Evolutionary conservation across 1,140 invertebrate genomes (phyloP), one percentile per base, ranked within the genome.

Genomic region (Bombus polaris): DNA sequence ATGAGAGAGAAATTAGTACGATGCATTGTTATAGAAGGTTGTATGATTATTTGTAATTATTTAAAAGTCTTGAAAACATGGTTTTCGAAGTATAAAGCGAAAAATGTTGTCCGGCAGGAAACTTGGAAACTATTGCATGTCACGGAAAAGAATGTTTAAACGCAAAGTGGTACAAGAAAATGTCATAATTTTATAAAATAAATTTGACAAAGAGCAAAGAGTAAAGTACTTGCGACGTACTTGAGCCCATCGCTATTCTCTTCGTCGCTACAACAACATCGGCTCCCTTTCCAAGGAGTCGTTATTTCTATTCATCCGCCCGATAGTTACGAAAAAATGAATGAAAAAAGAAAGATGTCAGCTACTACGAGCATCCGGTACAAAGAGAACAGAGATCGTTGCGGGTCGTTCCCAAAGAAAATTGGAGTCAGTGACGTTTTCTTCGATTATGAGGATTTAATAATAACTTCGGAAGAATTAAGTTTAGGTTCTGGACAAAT

Each of bases 281-380:
- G 32, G 37, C 37, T 22, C 71, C 42, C 28, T 35, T 15, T 35
- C 25, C 12, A 28, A n/a, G 39, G 12, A 15, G 10, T 18, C 66
- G 83, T 79, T 70, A 80, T 79, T 84, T 84, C 75, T 72, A 79
- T 78, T 84, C 75, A 78, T 78, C 59, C 59, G 75, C 2, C 13
- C 28, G 39, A 28, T 28, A n/a, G 15, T n/a, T 13, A n/a, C 15
- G 28, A 6, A 22, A 18, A 66, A 18, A 18, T 18, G n/a, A 66
- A 32, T 13, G 62, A 32, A 32, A 75, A 25, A 42, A 18, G 35
- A 2, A 18, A 32, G 28, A 42, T 53, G 42, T 32, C 72, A n/a
- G 42, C 42, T 32, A 74, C 72, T 74, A 18, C 42, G 42, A 44
- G 12, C 44, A 75, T 75, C 44, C 72, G 72, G 72, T 15, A 42